Conservation (phyloP, 2,113 vertebrate species). For the Hippocampus comes region DNA sequence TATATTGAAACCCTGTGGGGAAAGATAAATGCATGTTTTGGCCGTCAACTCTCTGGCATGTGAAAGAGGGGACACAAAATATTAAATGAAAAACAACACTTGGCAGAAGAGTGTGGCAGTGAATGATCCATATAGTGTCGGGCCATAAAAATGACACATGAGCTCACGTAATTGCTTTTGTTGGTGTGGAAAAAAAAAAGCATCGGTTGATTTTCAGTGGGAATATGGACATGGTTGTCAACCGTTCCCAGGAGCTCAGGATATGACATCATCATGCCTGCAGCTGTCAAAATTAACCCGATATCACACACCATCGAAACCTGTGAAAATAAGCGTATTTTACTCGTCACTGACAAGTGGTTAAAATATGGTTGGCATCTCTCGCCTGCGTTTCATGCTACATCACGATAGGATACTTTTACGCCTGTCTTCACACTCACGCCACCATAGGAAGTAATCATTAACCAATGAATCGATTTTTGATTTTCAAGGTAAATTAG, state of each 20-base stretch:
- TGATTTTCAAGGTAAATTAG: not conserved
- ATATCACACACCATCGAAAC: conserved; percentile 19
- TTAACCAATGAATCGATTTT: not conserved
- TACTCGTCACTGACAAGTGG: not conserved
- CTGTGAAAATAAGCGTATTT: conserved; percentile 10
- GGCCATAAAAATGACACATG: conserved; percentile 14
- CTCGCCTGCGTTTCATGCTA: not conserved
- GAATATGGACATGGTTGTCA: conserved; percentile 6
- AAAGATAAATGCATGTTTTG: not conserved
- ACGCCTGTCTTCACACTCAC: no score
- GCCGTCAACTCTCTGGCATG: conserved; percentile 10
- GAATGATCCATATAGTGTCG: conserved; percentile 10
- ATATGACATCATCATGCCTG: conserved; percentile 1
- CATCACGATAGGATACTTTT: not conserved
- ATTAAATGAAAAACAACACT: conserved; percentile 3
- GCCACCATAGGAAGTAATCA: not conserved
- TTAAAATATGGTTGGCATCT: not conserved
- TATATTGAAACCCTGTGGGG: not conserved
- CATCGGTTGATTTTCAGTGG: not conserved
- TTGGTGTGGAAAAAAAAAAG: not conserved
- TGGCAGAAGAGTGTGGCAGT: not conserved
- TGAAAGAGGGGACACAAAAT: conserved; percentile 26
- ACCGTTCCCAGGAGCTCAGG: conserved; percentile 20
- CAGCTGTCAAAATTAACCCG: conserved; percentile 9
- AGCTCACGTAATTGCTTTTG: conserved; percentile 3